Percentiles rank a stretch among this genome's conserved stretches.
phyloP scores from a whole-genome alignment of 2,797 vertebrate genomes.

The Limnodromus scolopaceus region DNA sequence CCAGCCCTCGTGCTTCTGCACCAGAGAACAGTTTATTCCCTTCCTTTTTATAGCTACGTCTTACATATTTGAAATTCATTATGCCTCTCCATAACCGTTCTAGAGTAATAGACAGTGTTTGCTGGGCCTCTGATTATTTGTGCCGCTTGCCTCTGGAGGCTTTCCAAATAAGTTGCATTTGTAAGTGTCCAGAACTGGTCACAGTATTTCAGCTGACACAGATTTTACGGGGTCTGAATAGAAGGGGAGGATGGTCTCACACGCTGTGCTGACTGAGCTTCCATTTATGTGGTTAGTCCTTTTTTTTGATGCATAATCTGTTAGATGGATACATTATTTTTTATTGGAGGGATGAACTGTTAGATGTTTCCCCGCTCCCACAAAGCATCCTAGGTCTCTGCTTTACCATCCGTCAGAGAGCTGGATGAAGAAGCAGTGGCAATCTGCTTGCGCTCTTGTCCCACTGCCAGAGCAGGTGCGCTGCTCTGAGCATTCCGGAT shows the following conservation, averaged over 20 bases:
- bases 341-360: background rate
- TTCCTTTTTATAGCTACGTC: background rate
- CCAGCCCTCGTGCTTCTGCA: background rate
- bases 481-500: background rate
- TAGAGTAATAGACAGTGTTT: background rate
- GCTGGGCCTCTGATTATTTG: background rate
- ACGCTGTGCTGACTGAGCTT: background rate
- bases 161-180: background rate
- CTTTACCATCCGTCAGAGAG: background rate
- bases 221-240: background rate
- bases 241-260: background rate
- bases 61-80: background rate
- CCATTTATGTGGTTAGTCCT: background rate
- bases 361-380: background rate
- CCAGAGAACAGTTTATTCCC: background rate
- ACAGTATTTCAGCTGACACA: background rate
- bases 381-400: background rate
- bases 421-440: background rate
- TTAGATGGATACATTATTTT: background rate
- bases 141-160: background rate
- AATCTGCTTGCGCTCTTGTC: background rate
- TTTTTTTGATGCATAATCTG: background rate
- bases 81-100: background rate
- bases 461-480: background rate
- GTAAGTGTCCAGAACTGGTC: background rate